Evolutionary conservation across 1,140 invertebrate genomes (phyloP).

Genomic region (Pachyrhynchus sulphureomaculatus): DNA sequence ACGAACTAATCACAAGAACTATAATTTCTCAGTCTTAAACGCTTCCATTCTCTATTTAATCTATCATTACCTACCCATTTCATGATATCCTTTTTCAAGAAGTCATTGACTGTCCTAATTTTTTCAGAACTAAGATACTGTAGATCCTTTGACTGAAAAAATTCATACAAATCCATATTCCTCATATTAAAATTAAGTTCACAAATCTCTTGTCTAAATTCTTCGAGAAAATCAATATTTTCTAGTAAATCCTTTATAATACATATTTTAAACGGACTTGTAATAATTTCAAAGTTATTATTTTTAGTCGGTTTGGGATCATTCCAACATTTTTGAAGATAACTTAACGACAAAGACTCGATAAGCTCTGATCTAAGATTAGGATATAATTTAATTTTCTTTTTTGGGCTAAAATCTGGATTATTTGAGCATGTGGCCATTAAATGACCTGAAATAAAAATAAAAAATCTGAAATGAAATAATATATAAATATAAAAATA

Average conservation of each 20-base stretch:
- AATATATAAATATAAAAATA: not conserved
- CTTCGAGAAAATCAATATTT: conserved; percentile 56
- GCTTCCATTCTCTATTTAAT: too few species aligned
- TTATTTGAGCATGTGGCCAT: conserved; percentile 41
- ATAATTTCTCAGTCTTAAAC: too few species aligned
- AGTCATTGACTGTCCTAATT: conserved; percentile 57
- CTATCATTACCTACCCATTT: conserved; percentile 56
- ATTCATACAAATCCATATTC: conserved; percentile 71
- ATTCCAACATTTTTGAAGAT: conserved; percentile 50
- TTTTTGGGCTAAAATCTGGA: conserved; percentile 26
- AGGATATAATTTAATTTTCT: conserved; percentile 34
- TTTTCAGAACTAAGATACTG: conserved; percentile 56
- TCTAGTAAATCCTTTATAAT: conserved; percentile 61
- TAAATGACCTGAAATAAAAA: conserved; percentile 38
- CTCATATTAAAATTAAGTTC: conserved; percentile 64
- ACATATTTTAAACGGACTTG: conserved; percentile 58
- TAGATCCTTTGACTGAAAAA: conserved; percentile 68
- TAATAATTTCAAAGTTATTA: conserved; percentile 50
- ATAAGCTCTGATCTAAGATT: conserved; percentile 19
- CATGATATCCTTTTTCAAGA: conserved; percentile 60
- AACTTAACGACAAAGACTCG: conserved; percentile 35
- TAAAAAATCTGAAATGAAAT: not conserved
- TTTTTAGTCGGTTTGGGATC: conserved; percentile 37
- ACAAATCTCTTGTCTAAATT: conserved; percentile 63
- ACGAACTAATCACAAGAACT: too few species aligned